A percentile compares a stretch with the other conserved stretches of the same genome.
Conservation (phyloP, 1,140 invertebrate species). For the Eupristina koningsbergeri region DNA sequence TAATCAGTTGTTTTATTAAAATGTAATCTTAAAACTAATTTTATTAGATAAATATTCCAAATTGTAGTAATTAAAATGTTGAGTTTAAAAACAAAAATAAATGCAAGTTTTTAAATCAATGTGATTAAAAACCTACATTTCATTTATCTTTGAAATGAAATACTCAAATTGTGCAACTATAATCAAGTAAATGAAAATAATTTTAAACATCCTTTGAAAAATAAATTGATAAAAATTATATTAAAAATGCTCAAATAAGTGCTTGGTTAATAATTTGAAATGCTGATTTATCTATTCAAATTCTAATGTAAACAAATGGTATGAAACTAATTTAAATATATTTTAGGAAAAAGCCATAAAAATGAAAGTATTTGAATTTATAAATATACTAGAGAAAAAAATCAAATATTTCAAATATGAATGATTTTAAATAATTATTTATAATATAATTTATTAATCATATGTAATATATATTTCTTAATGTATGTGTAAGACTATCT, state of each 20-base stretch:
- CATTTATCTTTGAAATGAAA: neutral
- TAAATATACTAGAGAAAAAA: too few species aligned
- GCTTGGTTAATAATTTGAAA: too few species aligned
- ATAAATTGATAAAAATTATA: too few species aligned
- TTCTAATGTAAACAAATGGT: too few species aligned
- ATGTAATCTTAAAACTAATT: constrained; percentile 14
- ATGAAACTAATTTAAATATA: too few species aligned
- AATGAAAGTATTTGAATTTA: too few species aligned
- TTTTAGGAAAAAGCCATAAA: too few species aligned
- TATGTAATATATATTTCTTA: neutral
- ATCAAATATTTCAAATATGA: neutral
- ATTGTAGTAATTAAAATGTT: constrained; percentile 5
- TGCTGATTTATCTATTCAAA: too few species aligned
- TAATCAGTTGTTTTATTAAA: neutral
- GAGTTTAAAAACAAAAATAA: constrained; percentile 1
- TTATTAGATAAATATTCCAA: neutral
- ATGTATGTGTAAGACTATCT: constrained; percentile 11
- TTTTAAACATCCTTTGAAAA: too few species aligned
- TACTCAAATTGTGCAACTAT: neutral
- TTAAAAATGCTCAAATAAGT: too few species aligned
- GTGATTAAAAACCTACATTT: neutral
- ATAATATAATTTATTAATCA: neutral
- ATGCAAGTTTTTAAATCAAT: neutral
- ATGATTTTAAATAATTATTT: neutral
- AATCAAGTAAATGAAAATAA: too few species aligned